Evolutionary conservation across 2,888 invertebrate species (phyloP).

Genomic region (Sphaeridia pumilis): DNA sequence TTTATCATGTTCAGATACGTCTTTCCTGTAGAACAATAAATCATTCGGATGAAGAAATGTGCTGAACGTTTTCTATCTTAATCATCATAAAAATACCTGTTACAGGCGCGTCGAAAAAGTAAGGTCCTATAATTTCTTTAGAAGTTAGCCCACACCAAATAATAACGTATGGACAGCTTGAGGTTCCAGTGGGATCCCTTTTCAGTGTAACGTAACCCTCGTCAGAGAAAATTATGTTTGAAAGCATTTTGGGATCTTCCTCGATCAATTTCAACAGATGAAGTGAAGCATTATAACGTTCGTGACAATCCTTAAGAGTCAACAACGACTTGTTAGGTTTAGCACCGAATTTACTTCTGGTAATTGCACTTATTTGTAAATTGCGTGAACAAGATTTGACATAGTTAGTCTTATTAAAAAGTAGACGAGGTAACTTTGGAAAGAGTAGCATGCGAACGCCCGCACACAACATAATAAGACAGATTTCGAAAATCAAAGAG

Average conservation of each 20-base stretch:
- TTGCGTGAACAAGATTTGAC: no score
- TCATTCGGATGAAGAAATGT: not conserved
- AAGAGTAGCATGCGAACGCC: no score
- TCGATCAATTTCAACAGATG: conserved; percentile 23
- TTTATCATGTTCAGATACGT: conserved; percentile 32
- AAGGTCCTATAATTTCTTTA: conserved; percentile 29
- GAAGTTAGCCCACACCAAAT: conserved; percentile 34
- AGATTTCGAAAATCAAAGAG: not conserved
- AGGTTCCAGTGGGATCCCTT: conserved; percentile 1
- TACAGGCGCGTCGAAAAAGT: conserved; percentile 33
- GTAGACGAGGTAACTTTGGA: no score
- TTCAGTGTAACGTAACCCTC: conserved; percentile 28
- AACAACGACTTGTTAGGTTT: no score
- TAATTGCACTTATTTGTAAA: no score
- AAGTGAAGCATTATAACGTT: conserved; percentile 21
- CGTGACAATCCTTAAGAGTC: conserved; percentile 21
- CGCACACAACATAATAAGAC: no score
- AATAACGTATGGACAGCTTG: conserved; percentile 22
- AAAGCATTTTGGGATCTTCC: conserved; percentile 21
- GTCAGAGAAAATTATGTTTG: conserved; percentile 31
- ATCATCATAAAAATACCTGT: conserved; percentile 21
- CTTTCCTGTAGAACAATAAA: conserved; percentile 18
- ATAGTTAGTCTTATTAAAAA: no score
- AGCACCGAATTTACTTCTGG: no score
- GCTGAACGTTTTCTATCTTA: not conserved